Conservation (phyloP, 2,113 vertebrate species). For the Acrocephalus kingi region DNA sequence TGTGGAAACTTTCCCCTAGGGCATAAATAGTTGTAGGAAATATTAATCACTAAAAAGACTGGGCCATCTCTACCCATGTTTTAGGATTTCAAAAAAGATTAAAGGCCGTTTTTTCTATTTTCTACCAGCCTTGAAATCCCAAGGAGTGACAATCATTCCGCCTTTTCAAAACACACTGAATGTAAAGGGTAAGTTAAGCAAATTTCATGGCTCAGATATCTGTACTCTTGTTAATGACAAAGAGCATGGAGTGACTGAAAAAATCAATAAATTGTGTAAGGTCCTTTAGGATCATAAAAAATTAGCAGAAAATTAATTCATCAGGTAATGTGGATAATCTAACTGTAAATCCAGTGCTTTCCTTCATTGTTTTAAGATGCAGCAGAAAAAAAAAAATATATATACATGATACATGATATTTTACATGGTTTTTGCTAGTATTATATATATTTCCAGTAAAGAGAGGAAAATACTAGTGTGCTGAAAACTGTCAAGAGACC, state of each 20-base stretch:
- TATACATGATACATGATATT: no score
- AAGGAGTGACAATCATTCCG: slow-evolving; percentile 32
- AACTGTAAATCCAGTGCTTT: background rate
- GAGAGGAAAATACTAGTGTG: background rate
- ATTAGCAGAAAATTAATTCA: background rate
- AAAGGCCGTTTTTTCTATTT: background rate
- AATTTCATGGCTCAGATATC: background rate
- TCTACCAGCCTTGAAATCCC: background rate
- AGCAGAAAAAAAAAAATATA: background rate
- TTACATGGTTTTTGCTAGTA: background rate
- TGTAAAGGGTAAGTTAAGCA: slow-evolving; percentile 64
- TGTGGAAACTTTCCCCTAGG: background rate
- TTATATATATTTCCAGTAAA: background rate
- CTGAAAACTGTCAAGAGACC: background rate
- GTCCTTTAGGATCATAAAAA: background rate
- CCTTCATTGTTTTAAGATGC: background rate
- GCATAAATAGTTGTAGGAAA: background rate
- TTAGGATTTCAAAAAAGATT: background rate
- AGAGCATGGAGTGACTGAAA: background rate
- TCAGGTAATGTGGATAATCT: background rate
- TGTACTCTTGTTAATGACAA: background rate
- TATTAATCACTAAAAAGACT: background rate
- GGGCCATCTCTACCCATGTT: background rate
- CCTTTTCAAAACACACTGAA: slow-evolving; percentile 18
- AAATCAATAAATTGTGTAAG: background rate